Base-by-base conservation (phyloP, 2,113 vertebrate species). In the Chaetodon trifascialis region DNA sequence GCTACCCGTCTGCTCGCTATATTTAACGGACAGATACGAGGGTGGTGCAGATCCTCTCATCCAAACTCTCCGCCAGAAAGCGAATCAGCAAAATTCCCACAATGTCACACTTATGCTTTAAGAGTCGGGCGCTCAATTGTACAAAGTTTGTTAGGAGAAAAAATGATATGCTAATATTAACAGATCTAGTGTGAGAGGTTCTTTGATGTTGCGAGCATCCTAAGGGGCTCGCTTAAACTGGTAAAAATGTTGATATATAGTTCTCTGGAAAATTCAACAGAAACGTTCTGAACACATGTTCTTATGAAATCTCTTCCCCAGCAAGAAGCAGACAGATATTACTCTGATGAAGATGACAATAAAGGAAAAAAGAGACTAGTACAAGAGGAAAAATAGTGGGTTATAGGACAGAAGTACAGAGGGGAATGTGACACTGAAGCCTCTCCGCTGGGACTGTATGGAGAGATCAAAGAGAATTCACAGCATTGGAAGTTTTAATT, bases 401-500 rank as follows among this genome's bases (percentile, higher is more conserved):
- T 81, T 72, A 63, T 4, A 80, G 85, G 80, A 73, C 60, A 52
- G 42, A 56, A 69, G 47, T 23, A 75, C 44, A 74, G 80, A 81
- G 52, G 69, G 58, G 68, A 38, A 40, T 21, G 76, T 21, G 58
- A 81, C 68, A 78, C 65, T 65, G 52, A 75, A 58, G 69, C 55
- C 34, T 36, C 2, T 88, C 80, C 81, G 30, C 56, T 67, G 86
- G 89, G 90, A 85, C 55, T 30, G 21, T 34, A 54, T 38, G 8
- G 15, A 73, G 59, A 73, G 85, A 91, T 90, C 87, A 94, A 90
- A 92, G 76, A 81, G 70, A 87, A 87, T 82, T 84, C 66, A 76
- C 15, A 55, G 75, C 80, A 73, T 56, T 88, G 88, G 73, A 82
- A 73, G 82, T 90, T 91, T 91, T 92, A 91, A 93, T 94, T 88